Evolutionary conservation across 2,888 invertebrate species (phyloP).

Genomic region (Ganaspis brasiliensis): DNA sequence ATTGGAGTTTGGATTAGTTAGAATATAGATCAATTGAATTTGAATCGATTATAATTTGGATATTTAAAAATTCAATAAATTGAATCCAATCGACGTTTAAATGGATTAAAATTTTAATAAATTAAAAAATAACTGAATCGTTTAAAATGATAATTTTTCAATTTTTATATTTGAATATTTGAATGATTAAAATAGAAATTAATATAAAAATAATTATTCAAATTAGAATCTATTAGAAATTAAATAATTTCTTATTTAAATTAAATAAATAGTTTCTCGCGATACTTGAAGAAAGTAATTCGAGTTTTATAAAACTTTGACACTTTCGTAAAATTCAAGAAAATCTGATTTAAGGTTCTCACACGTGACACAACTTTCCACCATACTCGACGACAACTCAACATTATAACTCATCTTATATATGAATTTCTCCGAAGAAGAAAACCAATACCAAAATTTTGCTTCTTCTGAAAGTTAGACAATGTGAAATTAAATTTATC

Average conservation of each 20-base stretch:
- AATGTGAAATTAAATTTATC: background rate
- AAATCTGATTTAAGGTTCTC: background rate
- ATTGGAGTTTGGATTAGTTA: too few relatives aligned
- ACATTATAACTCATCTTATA: background rate
- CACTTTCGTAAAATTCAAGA: conserved; percentile 6
- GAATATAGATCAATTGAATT: too few relatives aligned
- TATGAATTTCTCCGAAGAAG: background rate
- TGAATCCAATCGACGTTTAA: too few relatives aligned
- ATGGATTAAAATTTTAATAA: too few relatives aligned
- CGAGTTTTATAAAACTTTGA: background rate
- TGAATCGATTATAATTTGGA: too few relatives aligned
- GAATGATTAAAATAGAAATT: too few relatives aligned
- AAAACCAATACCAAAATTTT: background rate
- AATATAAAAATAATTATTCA: too few relatives aligned
- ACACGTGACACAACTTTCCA: conserved; percentile 13
- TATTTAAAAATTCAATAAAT: too few relatives aligned
- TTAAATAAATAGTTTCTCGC: background rate
- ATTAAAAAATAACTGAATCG: too few relatives aligned
- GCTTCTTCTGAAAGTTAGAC: background rate
- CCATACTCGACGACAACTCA: conserved; percentile 13
- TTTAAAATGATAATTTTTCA: too few relatives aligned
- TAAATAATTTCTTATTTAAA: background rate
- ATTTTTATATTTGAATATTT: too few relatives aligned
- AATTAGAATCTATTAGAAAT: too few relatives aligned
- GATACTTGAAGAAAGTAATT: background rate